These are phyloP conservation scores for Lymantria monacha DNA, from an alignment of 2,888 invertebrate genomes.

Conservation along the genomic window DNA sequence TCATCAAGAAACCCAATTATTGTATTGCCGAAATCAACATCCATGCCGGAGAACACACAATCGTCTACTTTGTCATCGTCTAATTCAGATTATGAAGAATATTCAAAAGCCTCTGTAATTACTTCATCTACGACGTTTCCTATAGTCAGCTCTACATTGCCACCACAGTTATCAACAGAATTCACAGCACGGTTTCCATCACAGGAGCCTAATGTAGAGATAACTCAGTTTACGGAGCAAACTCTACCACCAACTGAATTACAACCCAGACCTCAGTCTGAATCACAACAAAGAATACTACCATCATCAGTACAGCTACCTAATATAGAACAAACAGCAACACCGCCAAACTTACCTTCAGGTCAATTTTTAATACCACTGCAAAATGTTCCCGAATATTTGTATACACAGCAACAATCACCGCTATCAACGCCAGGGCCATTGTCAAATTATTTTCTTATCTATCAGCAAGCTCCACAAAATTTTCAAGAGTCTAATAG, in stretches of 20 bases:
- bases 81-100: conserved; percentile 9
- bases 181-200: conserved; percentile 10
- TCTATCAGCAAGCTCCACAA: conserved; percentile 52
- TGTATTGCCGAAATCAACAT: conserved; percentile 30
- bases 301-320: conserved; percentile 5
- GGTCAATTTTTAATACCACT: conserved; percentile 4
- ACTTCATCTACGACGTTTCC: conserved; percentile 19
- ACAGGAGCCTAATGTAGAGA: conserved; percentile 10
- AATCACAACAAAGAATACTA: conserved; percentile 4
- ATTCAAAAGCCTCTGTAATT: conserved; percentile 9
- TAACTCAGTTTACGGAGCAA: conserved; percentile 17
- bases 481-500: conserved; percentile 23
- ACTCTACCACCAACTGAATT: conserved; percentile 13
- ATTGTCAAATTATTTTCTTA: conserved; percentile 36
- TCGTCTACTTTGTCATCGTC: conserved; percentile 32
- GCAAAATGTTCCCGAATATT: conserved; percentile 8
- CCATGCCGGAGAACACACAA: conserved; percentile 18
- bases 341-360: conserved; percentile 6
- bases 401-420: conserved; percentile 5
- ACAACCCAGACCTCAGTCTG: conserved; percentile 3
- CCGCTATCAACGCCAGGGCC: conserved; percentile 14
- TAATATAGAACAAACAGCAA: not conserved
- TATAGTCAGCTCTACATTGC: conserved; percentile 5
- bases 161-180: conserved; percentile 5
- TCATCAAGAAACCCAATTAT: conserved; percentile 55